A percentile compares a stretch with the other conserved stretches of the same genome.
These are phyloP conservation scores for Machimus rusticus DNA, from an alignment of 2,888 invertebrate genomes.

Conservation along the genomic window DNA sequence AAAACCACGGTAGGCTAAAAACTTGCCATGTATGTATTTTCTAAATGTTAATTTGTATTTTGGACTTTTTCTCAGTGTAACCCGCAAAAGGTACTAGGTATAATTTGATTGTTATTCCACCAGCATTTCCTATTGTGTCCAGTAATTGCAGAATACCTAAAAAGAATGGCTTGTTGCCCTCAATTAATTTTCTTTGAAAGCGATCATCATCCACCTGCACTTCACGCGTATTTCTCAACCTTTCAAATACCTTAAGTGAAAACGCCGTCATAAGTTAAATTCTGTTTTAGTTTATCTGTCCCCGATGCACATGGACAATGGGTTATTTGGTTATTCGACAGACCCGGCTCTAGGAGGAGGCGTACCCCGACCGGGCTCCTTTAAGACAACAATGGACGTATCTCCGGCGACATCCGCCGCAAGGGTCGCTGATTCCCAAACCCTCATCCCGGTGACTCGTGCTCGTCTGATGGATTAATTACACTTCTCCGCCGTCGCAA, in stretches of 20 bases:
- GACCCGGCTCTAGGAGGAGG: background rate
- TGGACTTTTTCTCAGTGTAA: background rate
- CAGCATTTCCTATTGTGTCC: constrained; percentile 8
- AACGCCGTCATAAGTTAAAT: background rate
- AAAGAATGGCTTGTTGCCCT: background rate
- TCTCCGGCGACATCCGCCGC: background rate
- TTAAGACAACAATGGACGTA: background rate
- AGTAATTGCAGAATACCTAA: background rate
- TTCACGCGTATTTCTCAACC: background rate
- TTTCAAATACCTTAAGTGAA: background rate
- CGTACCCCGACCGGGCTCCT: background rate
- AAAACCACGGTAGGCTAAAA: no score
- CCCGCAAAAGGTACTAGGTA: background rate
- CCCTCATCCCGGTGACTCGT: background rate
- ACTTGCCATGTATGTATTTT: no score
- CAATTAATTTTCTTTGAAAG: background rate
- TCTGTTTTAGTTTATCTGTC: background rate
- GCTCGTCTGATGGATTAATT: constrained; percentile 31
- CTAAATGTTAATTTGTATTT: no score
- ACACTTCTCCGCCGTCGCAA: background rate
- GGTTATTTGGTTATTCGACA: background rate
- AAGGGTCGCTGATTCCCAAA: constrained; percentile 11
- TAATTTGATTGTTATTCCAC: background rate
- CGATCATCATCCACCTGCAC: background rate
- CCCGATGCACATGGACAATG: constrained; percentile 22